Conservation (phyloP, 2,888 invertebrate genomes). For the Hirtodrosophila trivittata region DNA sequence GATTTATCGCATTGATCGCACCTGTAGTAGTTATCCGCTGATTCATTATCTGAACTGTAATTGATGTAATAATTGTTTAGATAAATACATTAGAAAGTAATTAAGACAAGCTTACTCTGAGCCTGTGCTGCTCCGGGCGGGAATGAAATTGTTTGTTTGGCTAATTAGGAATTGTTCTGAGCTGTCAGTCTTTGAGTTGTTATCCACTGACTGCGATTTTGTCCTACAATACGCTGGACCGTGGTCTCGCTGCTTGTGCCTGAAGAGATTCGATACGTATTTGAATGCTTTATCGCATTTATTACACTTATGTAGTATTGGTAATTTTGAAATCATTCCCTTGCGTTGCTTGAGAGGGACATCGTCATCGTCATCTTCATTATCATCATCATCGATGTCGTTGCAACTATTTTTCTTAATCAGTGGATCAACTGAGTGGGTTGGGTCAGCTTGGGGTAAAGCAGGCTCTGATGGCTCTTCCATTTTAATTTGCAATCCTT, state of each 20-base stretch:
- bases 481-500: slow-evolving; percentile 59
- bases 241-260: slow-evolving; percentile 54
- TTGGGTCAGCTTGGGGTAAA: not conserved
- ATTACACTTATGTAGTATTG: slow-evolving; percentile 45
- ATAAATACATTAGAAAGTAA: too few relatives aligned
- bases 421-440: slow-evolving; percentile 39
- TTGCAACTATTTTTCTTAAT: slow-evolving; percentile 37
- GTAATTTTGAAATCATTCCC: not conserved
- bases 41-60: slow-evolving; percentile 35
- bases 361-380: too few relatives aligned
- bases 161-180: too few relatives aligned
- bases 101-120: too few relatives aligned
- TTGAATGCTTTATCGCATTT: slow-evolving; percentile 50
- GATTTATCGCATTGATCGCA: slow-evolving; percentile 64
- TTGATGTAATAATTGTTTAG: not conserved
- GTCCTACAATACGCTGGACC: slow-evolving; percentile 7
- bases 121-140: too few relatives aligned
- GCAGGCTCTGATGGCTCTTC: slow-evolving; percentile 44
- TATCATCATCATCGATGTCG: slow-evolving; percentile 49
- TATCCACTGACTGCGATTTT: not conserved
- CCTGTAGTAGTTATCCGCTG: slow-evolving; percentile 51
- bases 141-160: too few relatives aligned
- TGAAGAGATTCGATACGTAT: slow-evolving; percentile 60
- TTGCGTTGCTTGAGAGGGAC: slow-evolving; percentile 58
- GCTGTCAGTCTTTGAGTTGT: too few relatives aligned